These are phyloP conservation scores for Therioaphis trifolii DNA, from an alignment of 2,888 invertebrate genomes.

Conservation along the genomic window DNA sequence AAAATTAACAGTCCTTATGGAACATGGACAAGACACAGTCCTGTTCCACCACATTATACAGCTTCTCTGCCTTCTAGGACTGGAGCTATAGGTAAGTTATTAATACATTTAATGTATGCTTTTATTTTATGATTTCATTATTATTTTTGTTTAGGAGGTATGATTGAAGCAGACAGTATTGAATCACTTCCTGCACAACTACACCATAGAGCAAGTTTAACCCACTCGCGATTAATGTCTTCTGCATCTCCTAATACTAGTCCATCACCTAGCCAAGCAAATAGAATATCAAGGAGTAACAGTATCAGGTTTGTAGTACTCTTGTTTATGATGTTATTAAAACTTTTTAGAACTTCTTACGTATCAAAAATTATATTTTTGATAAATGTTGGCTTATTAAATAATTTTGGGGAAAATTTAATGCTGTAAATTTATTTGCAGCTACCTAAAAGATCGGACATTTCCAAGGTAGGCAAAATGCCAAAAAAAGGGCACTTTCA, in stretches of 20 bases:
- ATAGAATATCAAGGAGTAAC: slow-evolving; percentile 77
- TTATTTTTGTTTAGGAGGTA: slow-evolving; percentile 64
- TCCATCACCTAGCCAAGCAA: slow-evolving; percentile 62
- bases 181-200: slow-evolving; percentile 76
- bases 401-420: slow-evolving; percentile 60
- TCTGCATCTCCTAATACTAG: slow-evolving; percentile 68
- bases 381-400: background rate
- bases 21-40: slow-evolving; percentile 83
- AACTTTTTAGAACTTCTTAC: background rate
- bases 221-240: slow-evolving; percentile 75
- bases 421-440: slow-evolving; percentile 68
- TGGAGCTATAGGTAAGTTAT: slow-evolving; percentile 66
- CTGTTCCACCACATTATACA: slow-evolving; percentile 69
- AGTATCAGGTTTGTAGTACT: slow-evolving; percentile 82
- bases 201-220: slow-evolving; percentile 78
- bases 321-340: background rate
- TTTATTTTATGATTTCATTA: background rate
- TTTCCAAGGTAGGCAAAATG: slow-evolving; percentile 83
- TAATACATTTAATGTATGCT: background rate
- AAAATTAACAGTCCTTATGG: slow-evolving; percentile 64
- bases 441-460: slow-evolving; percentile 93
- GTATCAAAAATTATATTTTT: background rate
- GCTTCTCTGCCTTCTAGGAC: slow-evolving; percentile 67
- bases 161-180: slow-evolving; percentile 81
- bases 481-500: slow-evolving; percentile 47